Conservation (phyloP, 64 coral and sea anemone species). For the Orbicella faveolata region DNA sequence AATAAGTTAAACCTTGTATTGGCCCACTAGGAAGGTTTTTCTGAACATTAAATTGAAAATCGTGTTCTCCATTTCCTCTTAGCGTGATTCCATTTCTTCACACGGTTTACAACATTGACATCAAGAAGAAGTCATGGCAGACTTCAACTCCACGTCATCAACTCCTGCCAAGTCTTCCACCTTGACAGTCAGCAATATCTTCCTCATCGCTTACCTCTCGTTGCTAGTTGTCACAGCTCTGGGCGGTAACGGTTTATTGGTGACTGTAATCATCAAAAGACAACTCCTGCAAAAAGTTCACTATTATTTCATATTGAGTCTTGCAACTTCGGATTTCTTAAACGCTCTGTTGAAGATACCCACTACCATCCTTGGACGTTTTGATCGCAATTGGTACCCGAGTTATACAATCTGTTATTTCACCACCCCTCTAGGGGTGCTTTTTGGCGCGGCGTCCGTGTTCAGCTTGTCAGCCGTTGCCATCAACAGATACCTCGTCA, state of each 20-base stretch:
- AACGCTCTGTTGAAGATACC: constrained; percentile 92
- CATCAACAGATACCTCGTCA: constrained; percentile 88
- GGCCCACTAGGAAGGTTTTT: no score
- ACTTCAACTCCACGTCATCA: constrained; percentile 15
- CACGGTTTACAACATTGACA: neutral
- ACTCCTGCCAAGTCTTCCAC: neutral
- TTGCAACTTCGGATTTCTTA: constrained; percentile 73
- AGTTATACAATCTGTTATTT: constrained; percentile 89
- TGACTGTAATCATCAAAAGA: constrained; percentile 78
- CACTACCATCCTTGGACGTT: constrained; percentile 75
- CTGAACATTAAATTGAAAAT: neutral
- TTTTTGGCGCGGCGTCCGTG: constrained; percentile 93
- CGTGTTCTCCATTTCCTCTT: neutral
- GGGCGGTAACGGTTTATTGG: constrained; percentile 71
- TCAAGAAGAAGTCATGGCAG: neutral
- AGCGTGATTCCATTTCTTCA: neutral
- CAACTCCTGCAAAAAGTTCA: constrained; percentile 82
- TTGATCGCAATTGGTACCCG: constrained; percentile 94
- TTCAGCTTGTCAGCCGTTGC: constrained; percentile 83
- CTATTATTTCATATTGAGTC: constrained; percentile 92
- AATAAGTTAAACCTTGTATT: no score
- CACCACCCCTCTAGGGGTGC: constrained; percentile 92
- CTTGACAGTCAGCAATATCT: constrained; percentile 55
- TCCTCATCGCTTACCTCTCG: constrained; percentile 70
- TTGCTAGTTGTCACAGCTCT: constrained; percentile 76